A percentile compares a stretch with the other conserved stretches of the same genome.
phyloP scores from a whole-genome alignment of 2,888 invertebrate species.

The Achlya flavicornis region DNA sequence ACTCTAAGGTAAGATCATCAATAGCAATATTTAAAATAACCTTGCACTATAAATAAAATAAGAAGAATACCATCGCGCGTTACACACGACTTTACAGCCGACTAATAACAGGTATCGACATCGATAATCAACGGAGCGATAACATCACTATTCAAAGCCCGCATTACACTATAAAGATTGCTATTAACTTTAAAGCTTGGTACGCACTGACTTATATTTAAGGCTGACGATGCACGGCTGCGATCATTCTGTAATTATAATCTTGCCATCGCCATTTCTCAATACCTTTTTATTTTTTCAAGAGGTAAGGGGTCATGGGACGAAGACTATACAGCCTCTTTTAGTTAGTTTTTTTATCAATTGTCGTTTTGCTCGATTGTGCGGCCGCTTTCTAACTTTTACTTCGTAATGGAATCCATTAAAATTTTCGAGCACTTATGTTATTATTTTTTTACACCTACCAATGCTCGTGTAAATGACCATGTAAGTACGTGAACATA shows the following conservation, averaged over 20 bases:
- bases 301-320: constrained; percentile 70
- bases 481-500: constrained; percentile 41
- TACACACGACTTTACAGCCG: constrained; percentile 48
- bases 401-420: constrained; percentile 60
- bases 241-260: constrained; percentile 70
- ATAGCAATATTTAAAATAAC: neutral
- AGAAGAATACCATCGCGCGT: constrained; percentile 41
- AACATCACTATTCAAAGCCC: constrained; percentile 67
- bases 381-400: constrained; percentile 71
- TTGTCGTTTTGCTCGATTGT: constrained; percentile 60
- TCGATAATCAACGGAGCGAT: constrained; percentile 57
- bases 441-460: constrained; percentile 42
- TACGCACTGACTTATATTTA: constrained; percentile 65
- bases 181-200: constrained; percentile 78
- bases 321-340: constrained; percentile 37
- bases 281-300: constrained; percentile 43
- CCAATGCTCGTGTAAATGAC: constrained; percentile 27
- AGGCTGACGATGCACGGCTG: constrained; percentile 71
- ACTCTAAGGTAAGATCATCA: neutral
- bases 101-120: constrained; percentile 67
- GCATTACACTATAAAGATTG: constrained; percentile 80
- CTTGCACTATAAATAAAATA: constrained; percentile 20
- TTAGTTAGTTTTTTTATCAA: constrained; percentile 59
- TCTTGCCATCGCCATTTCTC: constrained; percentile 72
- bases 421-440: constrained; percentile 46